These are phyloP conservation scores for Zaprionus gabonicus DNA, from an alignment of 1,140 invertebrate genomes.

Conservation along the genomic window DNA sequence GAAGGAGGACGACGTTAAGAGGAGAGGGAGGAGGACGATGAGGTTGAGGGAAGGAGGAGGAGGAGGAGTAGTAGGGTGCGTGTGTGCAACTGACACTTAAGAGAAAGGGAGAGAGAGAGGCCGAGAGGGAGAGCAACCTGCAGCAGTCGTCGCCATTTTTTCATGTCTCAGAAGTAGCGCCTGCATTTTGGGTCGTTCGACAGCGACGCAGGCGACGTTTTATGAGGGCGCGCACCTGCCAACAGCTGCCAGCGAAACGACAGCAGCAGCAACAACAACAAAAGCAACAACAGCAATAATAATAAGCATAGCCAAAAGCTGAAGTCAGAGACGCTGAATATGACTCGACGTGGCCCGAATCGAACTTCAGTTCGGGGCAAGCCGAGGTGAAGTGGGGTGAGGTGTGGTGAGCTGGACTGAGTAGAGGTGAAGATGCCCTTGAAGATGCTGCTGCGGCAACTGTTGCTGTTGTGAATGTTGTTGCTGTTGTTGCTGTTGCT, in stretches of 20 bases:
- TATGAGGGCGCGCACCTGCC: constrained; percentile 81
- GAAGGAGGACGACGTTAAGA: background rate
- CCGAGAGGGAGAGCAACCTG: background rate
- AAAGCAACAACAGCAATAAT: constrained; percentile 37
- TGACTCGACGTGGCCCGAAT: constrained; percentile 44
- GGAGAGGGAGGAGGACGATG: background rate
- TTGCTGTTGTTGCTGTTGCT: constrained; percentile 21
- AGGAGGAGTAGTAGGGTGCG: constrained; percentile 48
- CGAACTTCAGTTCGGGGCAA: constrained; percentile 25
- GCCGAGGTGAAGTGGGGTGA: constrained; percentile 22
- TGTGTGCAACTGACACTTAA: constrained; percentile 69
- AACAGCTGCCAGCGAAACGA: constrained; percentile 63
- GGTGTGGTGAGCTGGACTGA: background rate
- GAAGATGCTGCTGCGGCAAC: constrained; percentile 48
- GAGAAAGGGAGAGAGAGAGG: constrained; percentile 12
- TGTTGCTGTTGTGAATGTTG: constrained; percentile 30
- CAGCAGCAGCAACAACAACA: background rate
- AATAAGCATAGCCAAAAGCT: constrained; percentile 77
- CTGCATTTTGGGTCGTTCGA: constrained; percentile 45
- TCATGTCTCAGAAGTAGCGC: constrained; percentile 30
- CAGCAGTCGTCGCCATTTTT: constrained; percentile 64
- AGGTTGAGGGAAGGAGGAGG: background rate
- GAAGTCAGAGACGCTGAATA: constrained; percentile 43
- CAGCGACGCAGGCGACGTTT: constrained; percentile 39
- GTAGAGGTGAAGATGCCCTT: constrained; percentile 54